Evolutionary conservation across 2,888 invertebrate species (phyloP).

Genomic region (Hydraecia micacea): DNA sequence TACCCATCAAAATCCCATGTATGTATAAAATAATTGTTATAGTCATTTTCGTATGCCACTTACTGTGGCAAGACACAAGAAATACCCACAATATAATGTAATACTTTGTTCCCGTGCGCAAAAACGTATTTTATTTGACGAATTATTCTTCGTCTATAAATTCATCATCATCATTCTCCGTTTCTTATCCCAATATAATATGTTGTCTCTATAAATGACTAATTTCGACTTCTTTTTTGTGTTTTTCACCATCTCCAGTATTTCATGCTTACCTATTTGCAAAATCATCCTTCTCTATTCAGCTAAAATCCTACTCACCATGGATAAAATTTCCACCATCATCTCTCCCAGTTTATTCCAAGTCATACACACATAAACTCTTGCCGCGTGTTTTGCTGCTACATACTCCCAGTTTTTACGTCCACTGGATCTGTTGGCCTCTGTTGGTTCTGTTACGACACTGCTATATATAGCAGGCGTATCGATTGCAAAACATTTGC

Average conservation of each 20-base stretch:
- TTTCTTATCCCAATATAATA: no score
- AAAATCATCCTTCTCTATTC: background rate
- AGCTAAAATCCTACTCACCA: background rate
- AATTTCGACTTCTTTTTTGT: background rate
- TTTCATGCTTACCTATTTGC: slow-evolving; percentile 1
- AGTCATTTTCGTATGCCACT: background rate
- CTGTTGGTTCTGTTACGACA: slow-evolving; percentile 52
- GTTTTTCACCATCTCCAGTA: background rate
- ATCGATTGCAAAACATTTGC: slow-evolving; percentile 62
- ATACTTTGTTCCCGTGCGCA: background rate
- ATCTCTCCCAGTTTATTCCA: background rate
- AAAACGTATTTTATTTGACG: background rate
- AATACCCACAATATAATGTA: background rate
- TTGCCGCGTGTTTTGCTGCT: slow-evolving; percentile 17
- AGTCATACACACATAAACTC: slow-evolving; percentile 1
- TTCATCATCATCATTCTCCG: background rate
- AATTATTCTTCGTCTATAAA: background rate
- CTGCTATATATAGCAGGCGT: slow-evolving; percentile 57
- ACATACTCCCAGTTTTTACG: slow-evolving; percentile 47
- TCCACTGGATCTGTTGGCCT: slow-evolving; percentile 45
- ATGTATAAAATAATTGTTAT: background rate
- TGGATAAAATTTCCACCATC: background rate
- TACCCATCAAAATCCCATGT: background rate
- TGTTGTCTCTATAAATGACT: background rate
- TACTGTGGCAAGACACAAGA: background rate